Base-by-base conservation (phyloP, 2,888 invertebrate species). In the Lasius platythorax region DNA sequence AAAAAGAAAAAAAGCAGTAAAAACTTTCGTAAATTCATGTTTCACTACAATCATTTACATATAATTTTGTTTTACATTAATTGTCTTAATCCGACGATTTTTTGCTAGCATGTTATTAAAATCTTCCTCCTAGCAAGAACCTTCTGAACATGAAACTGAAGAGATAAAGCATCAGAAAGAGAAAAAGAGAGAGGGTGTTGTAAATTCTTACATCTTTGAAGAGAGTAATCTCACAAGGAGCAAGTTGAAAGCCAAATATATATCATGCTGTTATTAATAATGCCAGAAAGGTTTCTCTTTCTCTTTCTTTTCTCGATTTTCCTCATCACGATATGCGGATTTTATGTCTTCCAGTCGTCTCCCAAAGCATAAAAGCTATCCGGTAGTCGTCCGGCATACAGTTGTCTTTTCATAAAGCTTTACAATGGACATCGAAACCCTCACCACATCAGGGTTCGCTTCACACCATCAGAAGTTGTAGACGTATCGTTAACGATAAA, bases 401-500 rank as follows among this genome's bases (percentile, higher is more conserved):
- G n/a, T 40, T 28, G 40, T 56, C 5, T 15, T 74, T 67, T 84
- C 50, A 43, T 43, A 37, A 61, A 74, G 28, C 53, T 58, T 3
- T n/a, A 79, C 15, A 82, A 74, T 70, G 12, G 8, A 28, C 6
- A 8, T 0, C 37, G 37, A 40, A 82, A 78, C 43, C 53, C 46
- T 50, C 56, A 33, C 30, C 50, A 50, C 12, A 23, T 23, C 40
- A 64, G 5, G 15, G 30, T 6, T 15, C 33, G 3, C 8, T 56
- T 56, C 9, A 11, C 56, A 11, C 58, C 37, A 56, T 56, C 43
- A 33, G 18, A 82, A 83, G 56, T 70, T 81, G 70, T 72, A 5
- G 15, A 18, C 46, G n/a, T 43, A 30, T 37, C 28, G 30, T 53
- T 4, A 66, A 67, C 61, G n/a, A 56, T 61, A 33, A 43, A 46